Base-by-base conservation (phyloP, 1,140 invertebrate genomes). In the Camponotus pennsylvanicus region DNA sequence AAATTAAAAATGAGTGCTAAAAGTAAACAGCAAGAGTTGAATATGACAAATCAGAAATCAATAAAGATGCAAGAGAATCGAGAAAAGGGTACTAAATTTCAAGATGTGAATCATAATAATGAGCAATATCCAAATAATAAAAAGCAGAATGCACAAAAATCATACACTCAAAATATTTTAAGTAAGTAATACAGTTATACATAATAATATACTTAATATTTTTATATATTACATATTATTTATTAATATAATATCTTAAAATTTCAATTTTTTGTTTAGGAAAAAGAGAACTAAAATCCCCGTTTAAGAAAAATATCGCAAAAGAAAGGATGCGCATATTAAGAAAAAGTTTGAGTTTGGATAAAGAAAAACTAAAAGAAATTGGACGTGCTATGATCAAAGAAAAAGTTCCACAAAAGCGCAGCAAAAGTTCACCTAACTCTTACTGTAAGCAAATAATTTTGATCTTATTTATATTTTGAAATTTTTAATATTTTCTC, bases 301-400 rank as follows among this genome's bases (percentile, higher is more conserved):
- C 27, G 27, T 3, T 3, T 34, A 6, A 91, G 86, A n/a, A 92
- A 83, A 92, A 91, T 88, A 52, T 89, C 1, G 92, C 89, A n/a
- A 88, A 85, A 32, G 87, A 92, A 11, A 88, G 92, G 34, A 78
- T 94, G 64, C 73, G 88, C n/a, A 88, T 67, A 73, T 77, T 93
- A 70, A 89, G 88, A 55, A 86, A 59, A 76, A 90, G 69, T 66
- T 75, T 93, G 18, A 83, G 21, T 34, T 9, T n/a, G 15, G 57
- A 88, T 52, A 69, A 45, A 11, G 57, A 57, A 3, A 18, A n/a
- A 63, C 3, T 45, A 34, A 1, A 45, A 9, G 63, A 88, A 40
- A 86, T 18, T 52, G 40, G 15, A 11, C 21, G 11, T 55, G 0
- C 21, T 2, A 27, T 45, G n/a, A 0, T 45, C n/a, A 21, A 0